Percentiles rank a stretch among this genome's conserved stretches.
Conservation (phyloP, 2,113 vertebrate species). For the Platysteira castanea region DNA sequence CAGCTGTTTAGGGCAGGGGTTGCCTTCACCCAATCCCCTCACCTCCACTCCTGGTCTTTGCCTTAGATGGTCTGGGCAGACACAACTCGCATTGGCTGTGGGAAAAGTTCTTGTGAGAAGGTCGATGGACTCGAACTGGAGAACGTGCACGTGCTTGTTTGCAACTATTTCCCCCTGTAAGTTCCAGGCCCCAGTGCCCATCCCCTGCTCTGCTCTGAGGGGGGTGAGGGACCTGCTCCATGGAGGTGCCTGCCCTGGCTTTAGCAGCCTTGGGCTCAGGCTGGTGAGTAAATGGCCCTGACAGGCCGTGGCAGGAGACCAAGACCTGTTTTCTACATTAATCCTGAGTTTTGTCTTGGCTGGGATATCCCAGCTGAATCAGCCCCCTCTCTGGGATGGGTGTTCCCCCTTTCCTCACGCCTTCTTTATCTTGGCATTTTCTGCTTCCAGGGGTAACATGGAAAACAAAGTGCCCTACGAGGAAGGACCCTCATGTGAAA, state of each 20-base stretch:
- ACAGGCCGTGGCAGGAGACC: not conserved
- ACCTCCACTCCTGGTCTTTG: not conserved
- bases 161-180: constrained; percentile 71
- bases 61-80: constrained; percentile 71
- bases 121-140: not conserved
- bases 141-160: constrained; percentile 66
- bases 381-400: not conserved
- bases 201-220: not conserved
- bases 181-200: not conserved
- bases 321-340: not conserved
- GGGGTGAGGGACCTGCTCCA: not conserved
- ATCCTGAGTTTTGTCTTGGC: not conserved
- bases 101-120: constrained; percentile 59
- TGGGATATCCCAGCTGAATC: not conserved
- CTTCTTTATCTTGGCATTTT: not conserved
- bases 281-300: not conserved
- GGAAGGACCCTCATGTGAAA: constrained; percentile 53
- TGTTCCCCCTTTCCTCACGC: not conserved
- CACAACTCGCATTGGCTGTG: constrained; percentile 59
- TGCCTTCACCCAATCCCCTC: not conserved
- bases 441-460: constrained; percentile 62
- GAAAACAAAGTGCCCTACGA: constrained; percentile 48
- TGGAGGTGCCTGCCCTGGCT: not conserved
- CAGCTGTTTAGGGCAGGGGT: not conserved
- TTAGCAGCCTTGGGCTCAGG: not conserved